phyloP scores from a whole-genome alignment of 2,888 invertebrate genomes.

The Conchocele bisecta region DNA sequence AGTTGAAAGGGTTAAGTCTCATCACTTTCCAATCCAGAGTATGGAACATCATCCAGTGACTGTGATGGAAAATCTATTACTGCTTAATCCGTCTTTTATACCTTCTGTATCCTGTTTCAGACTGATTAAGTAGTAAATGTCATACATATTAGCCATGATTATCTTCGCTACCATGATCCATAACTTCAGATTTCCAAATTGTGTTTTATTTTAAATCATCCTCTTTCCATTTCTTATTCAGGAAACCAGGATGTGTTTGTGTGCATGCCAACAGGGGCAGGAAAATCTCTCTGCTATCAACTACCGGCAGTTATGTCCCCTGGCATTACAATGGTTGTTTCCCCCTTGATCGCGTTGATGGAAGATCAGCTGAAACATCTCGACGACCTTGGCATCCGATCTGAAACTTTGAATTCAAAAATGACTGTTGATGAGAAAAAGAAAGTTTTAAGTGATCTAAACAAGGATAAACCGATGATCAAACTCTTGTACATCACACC shows the following conservation, averaged over 20 bases:
- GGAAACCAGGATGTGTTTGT: conserved; percentile 93
- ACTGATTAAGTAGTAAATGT: too few relatives aligned
- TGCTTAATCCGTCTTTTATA: too few relatives aligned
- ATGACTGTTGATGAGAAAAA: conserved; percentile 90
- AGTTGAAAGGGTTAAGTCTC: too few relatives aligned
- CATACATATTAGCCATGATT: too few relatives aligned
- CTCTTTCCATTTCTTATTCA: conserved; percentile 67
- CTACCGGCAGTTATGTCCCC: conserved; percentile 93
- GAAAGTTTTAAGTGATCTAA: conserved; percentile 88
- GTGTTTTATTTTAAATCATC: too few relatives aligned
- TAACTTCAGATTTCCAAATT: too few relatives aligned
- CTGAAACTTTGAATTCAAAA: conserved; percentile 97
- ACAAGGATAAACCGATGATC: conserved; percentile 88
- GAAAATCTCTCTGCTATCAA: conserved; percentile 98
- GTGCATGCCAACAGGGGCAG: conserved; percentile 98
- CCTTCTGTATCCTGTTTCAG: too few relatives aligned
- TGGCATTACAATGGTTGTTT: conserved; percentile 94
- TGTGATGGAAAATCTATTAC: too few relatives aligned
- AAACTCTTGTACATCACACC: conserved; percentile 97
- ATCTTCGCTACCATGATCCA: too few relatives aligned
- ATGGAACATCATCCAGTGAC: too few relatives aligned
- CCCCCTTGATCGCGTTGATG: conserved; percentile 97
- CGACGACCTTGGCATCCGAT: conserved; percentile 89
- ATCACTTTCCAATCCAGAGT: too few relatives aligned
- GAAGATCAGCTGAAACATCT: conserved; percentile 97